Evolutionary conservation across 1,140 invertebrate genomes (phyloP).

Genomic region (Drosophila sulfurigaster): DNA sequence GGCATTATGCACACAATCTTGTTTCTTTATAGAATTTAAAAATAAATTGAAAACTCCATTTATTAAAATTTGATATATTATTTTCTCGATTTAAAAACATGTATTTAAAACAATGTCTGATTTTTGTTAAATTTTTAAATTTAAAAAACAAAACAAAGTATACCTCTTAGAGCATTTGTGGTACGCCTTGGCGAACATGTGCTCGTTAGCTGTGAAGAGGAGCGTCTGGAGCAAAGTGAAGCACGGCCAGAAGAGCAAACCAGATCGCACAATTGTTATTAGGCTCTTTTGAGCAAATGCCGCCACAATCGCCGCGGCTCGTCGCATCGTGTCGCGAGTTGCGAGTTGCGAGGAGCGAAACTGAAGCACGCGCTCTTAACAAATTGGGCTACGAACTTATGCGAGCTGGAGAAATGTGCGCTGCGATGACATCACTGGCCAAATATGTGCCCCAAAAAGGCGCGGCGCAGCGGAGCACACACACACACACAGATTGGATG

Average conservation of each 20-base stretch:
- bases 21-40: no score
- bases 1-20: no score
- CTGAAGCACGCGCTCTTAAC: constrained; percentile 80
- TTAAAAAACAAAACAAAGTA: not conserved
- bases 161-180: constrained; percentile 37
- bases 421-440: constrained; percentile 68
- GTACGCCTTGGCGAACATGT: constrained; percentile 1
- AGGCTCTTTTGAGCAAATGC: constrained; percentile 77
- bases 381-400: constrained; percentile 73
- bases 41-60: no score
- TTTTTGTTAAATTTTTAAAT: no score
- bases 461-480: constrained; percentile 54
- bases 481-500: constrained; percentile 49
- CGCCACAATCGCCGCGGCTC: constrained; percentile 41
- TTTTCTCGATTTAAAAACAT: no score
- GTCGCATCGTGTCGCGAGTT: constrained; percentile 4
- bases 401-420: constrained; percentile 54
- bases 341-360: constrained; percentile 44
- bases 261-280: constrained; percentile 79
- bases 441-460: constrained; percentile 76
- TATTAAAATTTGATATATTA: no score
- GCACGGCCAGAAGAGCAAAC: constrained; percentile 40
- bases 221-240: constrained; percentile 42
- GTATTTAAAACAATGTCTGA: no score
- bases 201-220: constrained; percentile 51